A percentile compares a stretch with the other conserved stretches of the same genome.
phyloP scores from a whole-genome alignment of 2,113 vertebrate species.

The Poicephalus meyeri region DNA sequence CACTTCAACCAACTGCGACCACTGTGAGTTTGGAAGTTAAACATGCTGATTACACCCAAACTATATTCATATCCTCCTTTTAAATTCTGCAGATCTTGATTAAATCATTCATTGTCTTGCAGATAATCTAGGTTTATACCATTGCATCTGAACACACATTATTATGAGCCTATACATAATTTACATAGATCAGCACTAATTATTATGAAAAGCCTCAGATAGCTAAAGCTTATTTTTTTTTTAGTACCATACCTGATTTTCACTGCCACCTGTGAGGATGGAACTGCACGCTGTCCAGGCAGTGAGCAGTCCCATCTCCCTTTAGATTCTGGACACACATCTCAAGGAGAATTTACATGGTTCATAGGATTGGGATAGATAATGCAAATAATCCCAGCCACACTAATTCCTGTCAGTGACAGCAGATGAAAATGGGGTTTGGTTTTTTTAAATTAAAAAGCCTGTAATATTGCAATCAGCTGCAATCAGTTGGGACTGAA shows the following conservation, averaged over 20 bases:
- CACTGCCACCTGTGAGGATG: neutral
- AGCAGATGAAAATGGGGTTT: neutral
- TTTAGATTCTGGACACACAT: neutral
- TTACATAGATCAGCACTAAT: slow-evolving; percentile 5
- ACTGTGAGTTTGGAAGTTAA: neutral
- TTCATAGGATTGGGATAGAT: neutral
- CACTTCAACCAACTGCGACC: neutral
- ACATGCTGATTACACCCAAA: neutral
- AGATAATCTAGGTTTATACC: neutral
- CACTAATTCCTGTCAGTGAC: neutral
- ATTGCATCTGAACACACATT: neutral
- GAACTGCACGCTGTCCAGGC: neutral
- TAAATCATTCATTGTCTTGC: neutral
- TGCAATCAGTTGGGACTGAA: slow-evolving; percentile 33
- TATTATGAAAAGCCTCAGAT: slow-evolving; percentile 1
- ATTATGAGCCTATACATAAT: neutral
- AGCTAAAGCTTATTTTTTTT: neutral
- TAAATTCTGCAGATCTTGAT: neutral
- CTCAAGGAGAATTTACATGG: neutral
- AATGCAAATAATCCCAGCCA: neutral
- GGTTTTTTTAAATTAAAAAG: slow-evolving; percentile 10
- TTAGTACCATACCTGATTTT: neutral
- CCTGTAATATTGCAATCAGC: slow-evolving; percentile 17
- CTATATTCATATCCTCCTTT: neutral
- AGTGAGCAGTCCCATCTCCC: neutral